Evolutionary conservation across 2,113 vertebrate genomes (phyloP).

Genomic region (Vulpes vulpes): DNA sequence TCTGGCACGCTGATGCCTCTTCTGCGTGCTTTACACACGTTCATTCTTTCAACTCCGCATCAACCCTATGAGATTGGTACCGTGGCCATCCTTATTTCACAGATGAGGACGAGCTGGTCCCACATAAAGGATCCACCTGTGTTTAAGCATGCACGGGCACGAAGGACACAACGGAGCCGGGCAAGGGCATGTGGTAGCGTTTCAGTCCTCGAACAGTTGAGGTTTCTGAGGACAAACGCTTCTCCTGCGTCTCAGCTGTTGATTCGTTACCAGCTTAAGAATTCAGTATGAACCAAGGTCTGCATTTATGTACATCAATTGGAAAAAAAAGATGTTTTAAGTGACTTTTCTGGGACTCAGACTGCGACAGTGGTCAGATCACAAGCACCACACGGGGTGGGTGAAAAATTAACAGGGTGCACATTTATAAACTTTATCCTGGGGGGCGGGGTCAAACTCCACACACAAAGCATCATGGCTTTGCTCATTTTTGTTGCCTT

Average conservation of each 20-base stretch:
- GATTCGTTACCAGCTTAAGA: not conserved
- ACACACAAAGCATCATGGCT: not conserved
- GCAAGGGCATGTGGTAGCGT: accelerated
- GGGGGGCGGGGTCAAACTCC: not conserved
- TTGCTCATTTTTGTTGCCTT: not conserved
- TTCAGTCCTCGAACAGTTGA: accelerated
- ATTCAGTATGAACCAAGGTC: not conserved
- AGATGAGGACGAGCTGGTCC: not conserved
- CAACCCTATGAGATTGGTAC: not conserved
- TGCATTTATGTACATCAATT: not conserved
- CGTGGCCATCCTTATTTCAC: not conserved
- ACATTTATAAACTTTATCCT: not conserved
- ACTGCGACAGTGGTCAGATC: not conserved
- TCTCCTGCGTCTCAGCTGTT: not conserved
- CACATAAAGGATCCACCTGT: accelerated
- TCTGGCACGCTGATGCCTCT: not conserved
- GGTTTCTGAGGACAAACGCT: not conserved
- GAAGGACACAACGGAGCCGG: not conserved
- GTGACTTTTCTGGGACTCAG: not conserved
- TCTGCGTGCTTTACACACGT: not conserved
- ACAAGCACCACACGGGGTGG: not conserved
- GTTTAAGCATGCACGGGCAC: accelerated
- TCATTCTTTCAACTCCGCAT: not conserved
- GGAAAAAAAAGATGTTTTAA: not conserved
- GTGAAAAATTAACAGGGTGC: not conserved